These are phyloP conservation scores for Carassius carassius DNA, from an alignment of 2,113 vertebrate species.

Conservation along the genomic window DNA sequence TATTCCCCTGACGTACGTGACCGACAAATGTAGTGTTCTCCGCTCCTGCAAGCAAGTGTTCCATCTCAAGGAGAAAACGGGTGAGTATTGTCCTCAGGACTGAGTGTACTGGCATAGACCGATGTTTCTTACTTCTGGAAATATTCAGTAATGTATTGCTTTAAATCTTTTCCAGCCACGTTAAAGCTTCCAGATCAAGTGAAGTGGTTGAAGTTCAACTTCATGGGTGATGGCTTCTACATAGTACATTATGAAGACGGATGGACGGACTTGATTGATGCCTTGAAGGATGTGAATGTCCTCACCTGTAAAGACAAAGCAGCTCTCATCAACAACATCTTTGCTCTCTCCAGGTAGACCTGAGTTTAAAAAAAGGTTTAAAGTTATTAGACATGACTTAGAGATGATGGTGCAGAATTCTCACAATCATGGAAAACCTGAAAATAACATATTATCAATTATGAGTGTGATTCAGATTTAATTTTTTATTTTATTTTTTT, in stretches of 20 bases:
- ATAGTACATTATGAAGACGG: conserved; percentile 85
- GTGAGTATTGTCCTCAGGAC: conserved; percentile 67
- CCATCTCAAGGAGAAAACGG: conserved; percentile 82
- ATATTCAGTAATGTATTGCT: neutral
- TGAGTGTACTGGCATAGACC: neutral
- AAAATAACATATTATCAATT: neutral
- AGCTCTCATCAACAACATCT: conserved; percentile 88
- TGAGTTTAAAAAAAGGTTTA: conserved; percentile 12
- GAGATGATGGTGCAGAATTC: neutral
- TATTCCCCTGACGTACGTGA: conserved; percentile 87
- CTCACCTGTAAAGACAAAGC: conserved; percentile 86
- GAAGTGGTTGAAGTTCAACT: conserved; percentile 92
- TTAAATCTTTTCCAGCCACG: conserved; percentile 66
- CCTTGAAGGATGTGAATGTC: conserved; percentile 75
- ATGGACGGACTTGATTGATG: conserved; percentile 77
- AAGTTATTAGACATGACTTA: neutral
- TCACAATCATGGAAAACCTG: neutral
- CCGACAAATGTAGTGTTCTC: conserved; percentile 75
- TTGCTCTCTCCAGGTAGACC: conserved; percentile 85
- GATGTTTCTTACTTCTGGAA: neutral
- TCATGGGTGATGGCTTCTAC: conserved; percentile 88
- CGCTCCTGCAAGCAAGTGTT: conserved; percentile 71
- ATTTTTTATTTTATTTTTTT: neutral
- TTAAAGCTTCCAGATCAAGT: conserved; percentile 80
- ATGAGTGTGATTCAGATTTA: neutral